Evolutionary conservation across 1,140 invertebrate genomes (phyloP), one percentile per base, ranked within the genome.

Genomic region (Onthophagus taurus): DNA sequence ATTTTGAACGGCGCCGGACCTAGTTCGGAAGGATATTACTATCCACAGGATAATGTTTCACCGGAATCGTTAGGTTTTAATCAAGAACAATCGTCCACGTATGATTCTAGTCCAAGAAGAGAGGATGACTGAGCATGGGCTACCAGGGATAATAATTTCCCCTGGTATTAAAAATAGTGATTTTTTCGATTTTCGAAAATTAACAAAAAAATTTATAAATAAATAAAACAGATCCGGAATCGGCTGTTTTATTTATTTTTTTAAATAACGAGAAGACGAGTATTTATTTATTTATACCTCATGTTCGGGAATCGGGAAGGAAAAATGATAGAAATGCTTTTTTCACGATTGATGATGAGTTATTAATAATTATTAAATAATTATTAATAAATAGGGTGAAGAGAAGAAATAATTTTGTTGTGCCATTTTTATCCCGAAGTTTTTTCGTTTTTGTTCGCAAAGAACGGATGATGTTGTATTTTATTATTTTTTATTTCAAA

Each of bases 111-210:
- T 68, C 74, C 74, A 1, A 64, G 72, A 31, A 68, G 72, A 37
- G 72, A 75, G 51, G 72, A 76, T 31, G 74, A 76, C 71, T 76
- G 72, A 76, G 71, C 61, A 62, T 60, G 61, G 46, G 69, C 68
- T 17, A 55, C 52, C 44, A 54, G 57, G 60, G 62, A 63, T 47
- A 34, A 8, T 31, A 36, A 41, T 30, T 59, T 63, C 54, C 60
- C 61, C 52, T 54, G 54, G 51, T 61, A 60, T 49, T 64, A 58
- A 53, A 31, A 29, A 30, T 37, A 37, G 12, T 37, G 35, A n/a
- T 17, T 17, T 4, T 17, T 4, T 34, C 19, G 31, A 11, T 13
- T 13, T 34, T 11, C 14, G 31, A 34, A 9, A 34, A 34, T 4
- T 34, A 34, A 13, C 31, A 35, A 14, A 33, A 20, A 21, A 44